These are phyloP conservation scores for Ageneiosus marmoratus DNA, from an alignment of 2,113 vertebrate species.

Conservation along the genomic window DNA sequence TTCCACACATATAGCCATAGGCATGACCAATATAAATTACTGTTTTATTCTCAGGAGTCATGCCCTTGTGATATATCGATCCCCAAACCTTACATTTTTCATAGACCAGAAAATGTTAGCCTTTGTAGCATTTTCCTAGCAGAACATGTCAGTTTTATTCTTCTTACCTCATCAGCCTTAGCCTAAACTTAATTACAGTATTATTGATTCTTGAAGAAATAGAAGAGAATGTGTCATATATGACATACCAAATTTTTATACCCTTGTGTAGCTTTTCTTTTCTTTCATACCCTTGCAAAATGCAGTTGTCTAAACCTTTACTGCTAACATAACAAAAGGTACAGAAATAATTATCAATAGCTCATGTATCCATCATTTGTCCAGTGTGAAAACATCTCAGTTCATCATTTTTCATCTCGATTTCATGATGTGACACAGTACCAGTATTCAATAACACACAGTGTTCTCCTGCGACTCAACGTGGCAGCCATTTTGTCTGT, in stretches of 20 bases:
- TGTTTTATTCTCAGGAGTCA: background rate
- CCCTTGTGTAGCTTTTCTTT: background rate
- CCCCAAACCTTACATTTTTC: background rate
- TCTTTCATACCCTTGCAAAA: background rate
- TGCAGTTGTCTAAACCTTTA: background rate
- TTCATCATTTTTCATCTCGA: conserved; percentile 23
- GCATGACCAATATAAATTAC: background rate
- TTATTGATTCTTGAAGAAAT: background rate
- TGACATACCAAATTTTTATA: background rate
- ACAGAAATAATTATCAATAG: background rate
- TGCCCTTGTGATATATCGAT: background rate
- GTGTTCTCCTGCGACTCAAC: conserved; percentile 28
- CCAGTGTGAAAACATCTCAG: conserved; percentile 20
- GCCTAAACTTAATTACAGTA: background rate
- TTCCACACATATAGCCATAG: background rate
- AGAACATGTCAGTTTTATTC: background rate
- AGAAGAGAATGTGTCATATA: background rate
- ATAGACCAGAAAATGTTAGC: background rate
- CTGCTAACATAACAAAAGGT: background rate
- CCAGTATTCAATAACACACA: background rate
- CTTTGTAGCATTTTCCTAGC: background rate
- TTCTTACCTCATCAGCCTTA: background rate
- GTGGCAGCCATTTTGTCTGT: conserved; percentile 55
- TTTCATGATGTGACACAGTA: conserved; percentile 7
- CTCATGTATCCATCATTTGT: conserved; percentile 38